phyloP scores from a whole-genome alignment of 2,888 invertebrate species.

The Thyatira batis region DNA sequence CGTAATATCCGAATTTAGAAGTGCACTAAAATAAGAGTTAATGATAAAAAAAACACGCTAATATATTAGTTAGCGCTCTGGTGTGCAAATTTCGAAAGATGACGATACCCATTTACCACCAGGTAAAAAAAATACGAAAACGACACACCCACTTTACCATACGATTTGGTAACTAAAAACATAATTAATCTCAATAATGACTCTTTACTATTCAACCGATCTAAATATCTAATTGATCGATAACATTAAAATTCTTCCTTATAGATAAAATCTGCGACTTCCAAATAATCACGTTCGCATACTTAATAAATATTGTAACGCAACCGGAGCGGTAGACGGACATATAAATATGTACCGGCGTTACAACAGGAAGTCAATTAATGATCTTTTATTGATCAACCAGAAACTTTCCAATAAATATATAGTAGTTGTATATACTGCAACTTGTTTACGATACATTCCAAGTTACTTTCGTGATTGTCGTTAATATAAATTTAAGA shows the following conservation, averaged over 20 bases:
- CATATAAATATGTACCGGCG: neutral
- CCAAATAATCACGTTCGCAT: neutral
- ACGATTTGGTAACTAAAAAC: too few species aligned
- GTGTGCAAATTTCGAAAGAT: too few species aligned
- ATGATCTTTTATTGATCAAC: constrained; percentile 59
- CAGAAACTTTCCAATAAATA: constrained; percentile 58
- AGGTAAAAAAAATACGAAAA: too few species aligned
- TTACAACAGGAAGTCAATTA: constrained; percentile 66
- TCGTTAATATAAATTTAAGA: constrained; percentile 36
- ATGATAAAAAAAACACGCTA: too few species aligned
- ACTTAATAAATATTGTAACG: neutral
- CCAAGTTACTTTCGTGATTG: constrained; percentile 41
- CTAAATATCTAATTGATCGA: neutral
- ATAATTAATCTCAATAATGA: neutral
- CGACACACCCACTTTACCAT: too few species aligned
- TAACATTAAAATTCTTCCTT: neutral
- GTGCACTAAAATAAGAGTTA: too few species aligned
- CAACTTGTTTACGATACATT: constrained; percentile 39
- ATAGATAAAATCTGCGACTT: neutral
- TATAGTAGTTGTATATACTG: constrained; percentile 32
- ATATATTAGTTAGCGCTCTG: too few species aligned
- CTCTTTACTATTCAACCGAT: neutral
- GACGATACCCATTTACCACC: too few species aligned
- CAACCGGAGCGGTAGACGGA: neutral
- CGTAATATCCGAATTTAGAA: too few species aligned